A percentile compares a stretch with the other conserved stretches of the same genome.
These are phyloP conservation scores for Paradisaea rubra DNA, from an alignment of 2,113 vertebrate genomes.

Conservation along the genomic window DNA sequence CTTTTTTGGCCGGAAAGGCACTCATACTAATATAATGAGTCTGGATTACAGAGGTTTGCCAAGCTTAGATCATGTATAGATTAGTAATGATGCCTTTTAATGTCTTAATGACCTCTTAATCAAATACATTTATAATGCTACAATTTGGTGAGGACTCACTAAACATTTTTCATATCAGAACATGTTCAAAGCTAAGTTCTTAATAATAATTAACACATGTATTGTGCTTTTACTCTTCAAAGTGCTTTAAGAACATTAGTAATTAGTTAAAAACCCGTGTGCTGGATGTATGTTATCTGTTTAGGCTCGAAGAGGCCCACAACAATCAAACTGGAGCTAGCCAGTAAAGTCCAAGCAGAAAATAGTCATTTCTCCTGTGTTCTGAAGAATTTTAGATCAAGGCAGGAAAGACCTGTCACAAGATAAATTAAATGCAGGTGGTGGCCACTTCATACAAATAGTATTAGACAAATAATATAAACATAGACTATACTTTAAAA, in stretches of 20 bases:
- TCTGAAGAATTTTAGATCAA: slow-evolving; percentile 38
- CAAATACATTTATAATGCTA: slow-evolving; percentile 54
- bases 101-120: slow-evolving; percentile 61
- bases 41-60: slow-evolving; percentile 50
- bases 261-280: slow-evolving; percentile 31
- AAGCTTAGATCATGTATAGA: slow-evolving; percentile 59
- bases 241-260: slow-evolving; percentile 37
- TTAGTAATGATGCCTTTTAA: slow-evolving; percentile 54
- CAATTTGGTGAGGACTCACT: slow-evolving; percentile 23
- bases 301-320: slow-evolving; percentile 48
- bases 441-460: not conserved
- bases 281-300: slow-evolving; percentile 9
- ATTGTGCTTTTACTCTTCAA: slow-evolving; percentile 40
- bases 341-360: slow-evolving; percentile 32
- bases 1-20: slow-evolving; percentile 47
- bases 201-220: slow-evolving; percentile 56
- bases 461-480: slow-evolving; percentile 23
- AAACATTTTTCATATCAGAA: slow-evolving; percentile 45
- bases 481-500: not conserved
- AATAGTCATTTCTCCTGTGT: not conserved
- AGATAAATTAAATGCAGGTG: slow-evolving; percentile 59
- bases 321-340: slow-evolving; percentile 28
- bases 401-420: slow-evolving; percentile 26
- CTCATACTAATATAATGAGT: slow-evolving; percentile 36
- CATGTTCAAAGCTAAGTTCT: slow-evolving; percentile 57